Conservation (phyloP, 2,888 invertebrate genomes). For the Carpatolechia fugitivella region DNA sequence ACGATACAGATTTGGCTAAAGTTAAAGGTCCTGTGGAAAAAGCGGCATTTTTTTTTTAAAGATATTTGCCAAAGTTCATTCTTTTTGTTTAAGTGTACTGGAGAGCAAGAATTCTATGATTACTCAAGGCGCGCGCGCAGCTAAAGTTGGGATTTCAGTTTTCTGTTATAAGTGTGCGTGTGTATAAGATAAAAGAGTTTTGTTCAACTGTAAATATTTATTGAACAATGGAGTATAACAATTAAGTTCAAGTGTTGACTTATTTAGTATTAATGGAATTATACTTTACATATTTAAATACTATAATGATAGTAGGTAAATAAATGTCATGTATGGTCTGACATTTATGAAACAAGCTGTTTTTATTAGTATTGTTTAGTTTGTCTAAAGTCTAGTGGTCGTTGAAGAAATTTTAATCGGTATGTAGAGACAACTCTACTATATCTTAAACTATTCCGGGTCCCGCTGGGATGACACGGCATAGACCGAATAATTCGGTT, state of each 20-base stretch:
- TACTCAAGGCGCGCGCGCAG: background rate
- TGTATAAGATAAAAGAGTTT: background rate
- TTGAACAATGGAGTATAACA: background rate
- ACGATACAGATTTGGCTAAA: no score
- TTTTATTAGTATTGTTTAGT: background rate
- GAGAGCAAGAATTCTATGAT: no score
- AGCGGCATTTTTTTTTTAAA: no score
- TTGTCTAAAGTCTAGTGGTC: no score
- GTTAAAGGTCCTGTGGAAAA: no score
- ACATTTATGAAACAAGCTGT: conserved; percentile 32
- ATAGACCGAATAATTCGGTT: no score
- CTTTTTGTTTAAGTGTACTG: no score
- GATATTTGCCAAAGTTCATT: no score
- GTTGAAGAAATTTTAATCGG: no score
- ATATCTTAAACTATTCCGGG: no score
- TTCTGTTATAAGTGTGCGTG: background rate
- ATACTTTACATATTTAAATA: background rate
- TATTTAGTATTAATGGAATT: conserved; percentile 7
- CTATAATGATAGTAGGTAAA: background rate
- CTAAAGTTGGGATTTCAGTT: background rate
- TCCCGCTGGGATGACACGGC: no score
- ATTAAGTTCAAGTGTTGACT: conserved; percentile 5
- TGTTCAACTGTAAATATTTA: background rate
- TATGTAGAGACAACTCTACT: no score
- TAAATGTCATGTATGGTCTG: conserved; percentile 22